phyloP scores from a whole-genome alignment of 2,797 vertebrate genomes.

The Crocodylus rhombifer region DNA sequence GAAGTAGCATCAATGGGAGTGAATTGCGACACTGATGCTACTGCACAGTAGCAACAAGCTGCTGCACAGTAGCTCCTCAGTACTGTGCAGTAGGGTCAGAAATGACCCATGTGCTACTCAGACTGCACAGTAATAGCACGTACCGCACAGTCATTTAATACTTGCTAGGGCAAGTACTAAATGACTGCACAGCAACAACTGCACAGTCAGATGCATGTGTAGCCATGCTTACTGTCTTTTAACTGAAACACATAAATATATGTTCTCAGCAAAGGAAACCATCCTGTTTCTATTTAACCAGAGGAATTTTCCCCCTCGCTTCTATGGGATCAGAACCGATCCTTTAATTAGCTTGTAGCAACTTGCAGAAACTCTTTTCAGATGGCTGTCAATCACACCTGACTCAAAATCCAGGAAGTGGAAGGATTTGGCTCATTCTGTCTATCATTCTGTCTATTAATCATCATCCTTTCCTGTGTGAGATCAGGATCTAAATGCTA shows the following conservation, averaged over 20 bases:
- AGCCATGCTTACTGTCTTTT: background rate
- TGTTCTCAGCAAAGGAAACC: background rate
- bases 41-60: too few relatives aligned
- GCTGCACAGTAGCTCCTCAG: too few relatives aligned
- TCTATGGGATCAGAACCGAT: background rate
- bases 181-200: too few relatives aligned
- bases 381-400: background rate
- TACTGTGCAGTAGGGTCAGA: too few relatives aligned
- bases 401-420: background rate
- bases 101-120: too few relatives aligned
- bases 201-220: too few relatives aligned
- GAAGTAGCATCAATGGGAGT: too few relatives aligned
- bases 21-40: too few relatives aligned
- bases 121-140: too few relatives aligned
- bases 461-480: background rate
- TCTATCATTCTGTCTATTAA: background rate
- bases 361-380: background rate
- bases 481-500: background rate
- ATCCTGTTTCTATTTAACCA: conserved; percentile 6
- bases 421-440: background rate
- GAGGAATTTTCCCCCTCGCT: background rate
- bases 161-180: too few relatives aligned
- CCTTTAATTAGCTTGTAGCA: background rate
- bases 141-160: too few relatives aligned
- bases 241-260: background rate